Base-by-base conservation (phyloP, 2,797 vertebrate genomes). In the Falco concolor region DNA sequence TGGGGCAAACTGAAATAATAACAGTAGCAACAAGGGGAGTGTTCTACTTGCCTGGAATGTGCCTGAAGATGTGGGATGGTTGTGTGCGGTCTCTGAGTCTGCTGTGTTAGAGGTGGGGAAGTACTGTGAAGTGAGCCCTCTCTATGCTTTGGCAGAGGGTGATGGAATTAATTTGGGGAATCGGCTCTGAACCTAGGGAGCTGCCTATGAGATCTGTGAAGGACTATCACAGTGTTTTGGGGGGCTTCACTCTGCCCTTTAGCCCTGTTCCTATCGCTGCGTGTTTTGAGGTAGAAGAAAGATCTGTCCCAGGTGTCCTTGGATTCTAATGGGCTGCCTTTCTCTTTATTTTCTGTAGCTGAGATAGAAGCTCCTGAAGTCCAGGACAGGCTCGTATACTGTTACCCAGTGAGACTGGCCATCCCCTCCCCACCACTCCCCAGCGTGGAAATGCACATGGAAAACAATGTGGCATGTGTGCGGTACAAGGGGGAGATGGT, bases 401-500 rank as follows among this genome's bases (percentile, higher is more conserved):
- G 99, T 93, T 99, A 99, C 93, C 99, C 99, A 0, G 97, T 99
- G 27, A 98, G 99, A 70, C 96, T 99, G 67, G 98, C 98, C 15
- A 95, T 98, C 75, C 97, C 98, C 2, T 98, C 99, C 2, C 98
- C 99, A 0, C 96, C 98, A 0, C 98, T 99, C 69, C 99, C 99
- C 11, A 98, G 98, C 0, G 99, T 99, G 38, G 99, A 99, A 96
- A 98, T 99, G 93, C 99, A 99, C 92, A 98, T 99, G 80, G 99
- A 99, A 95, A 99, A 99, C 54, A 99, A 98, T 2, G 94, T 99
- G 63, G 99, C 99, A 1, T 99, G 99, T 67, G 97, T 99, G 83
- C 98, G 99, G 42, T 99, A 98, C 96, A 99, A 98, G 96, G 99
- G 99, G 30, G 99, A 99, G 97, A 99, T 99, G 99, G 99, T 99